These are phyloP conservation scores for Acromyrmex charruanus DNA, from an alignment of 1,140 invertebrate species.

Conservation along the genomic window DNA sequence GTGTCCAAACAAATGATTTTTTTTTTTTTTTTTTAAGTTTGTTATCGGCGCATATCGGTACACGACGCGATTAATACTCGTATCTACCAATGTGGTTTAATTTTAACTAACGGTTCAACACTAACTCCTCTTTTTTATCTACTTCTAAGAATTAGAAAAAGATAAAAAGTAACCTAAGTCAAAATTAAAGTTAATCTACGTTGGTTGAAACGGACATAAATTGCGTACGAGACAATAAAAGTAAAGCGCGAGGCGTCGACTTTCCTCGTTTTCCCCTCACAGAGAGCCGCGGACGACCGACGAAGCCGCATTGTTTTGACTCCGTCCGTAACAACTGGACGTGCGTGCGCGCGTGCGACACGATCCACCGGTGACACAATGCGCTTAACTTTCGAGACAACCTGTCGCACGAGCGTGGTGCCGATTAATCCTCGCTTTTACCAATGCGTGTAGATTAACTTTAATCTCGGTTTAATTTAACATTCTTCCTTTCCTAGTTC, in stretches of 20 bases:
- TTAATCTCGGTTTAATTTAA: neutral
- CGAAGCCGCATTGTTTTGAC: conserved; percentile 71
- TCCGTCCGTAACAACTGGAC: conserved; percentile 35
- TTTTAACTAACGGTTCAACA: too few relatives aligned
- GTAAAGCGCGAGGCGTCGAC: neutral
- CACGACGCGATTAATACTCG: neutral
- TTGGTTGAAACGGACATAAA: neutral
- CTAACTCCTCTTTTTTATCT: too few relatives aligned
- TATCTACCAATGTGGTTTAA: too few relatives aligned
- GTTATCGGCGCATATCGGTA: neutral
- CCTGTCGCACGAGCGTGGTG: neutral
- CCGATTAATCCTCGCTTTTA: neutral
- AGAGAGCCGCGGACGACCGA: too few relatives aligned
- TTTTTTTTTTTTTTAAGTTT: too few relatives aligned
- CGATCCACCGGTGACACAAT: conserved; percentile 65
- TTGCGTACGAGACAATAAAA: neutral
- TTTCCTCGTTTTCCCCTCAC: conserved; percentile 19
- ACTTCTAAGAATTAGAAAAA: too few relatives aligned
- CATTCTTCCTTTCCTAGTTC: neutral
- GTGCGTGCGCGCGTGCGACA: conserved; percentile 16
- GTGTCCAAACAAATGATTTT: too few relatives aligned
- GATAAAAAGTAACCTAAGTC: too few relatives aligned
- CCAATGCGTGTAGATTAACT: neutral
- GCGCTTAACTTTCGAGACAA: conserved; percentile 6
- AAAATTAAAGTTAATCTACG: too few relatives aligned